phyloP scores from a whole-genome alignment of 2,888 invertebrate genomes.

The Troglohyphantes excavatus region DNA sequence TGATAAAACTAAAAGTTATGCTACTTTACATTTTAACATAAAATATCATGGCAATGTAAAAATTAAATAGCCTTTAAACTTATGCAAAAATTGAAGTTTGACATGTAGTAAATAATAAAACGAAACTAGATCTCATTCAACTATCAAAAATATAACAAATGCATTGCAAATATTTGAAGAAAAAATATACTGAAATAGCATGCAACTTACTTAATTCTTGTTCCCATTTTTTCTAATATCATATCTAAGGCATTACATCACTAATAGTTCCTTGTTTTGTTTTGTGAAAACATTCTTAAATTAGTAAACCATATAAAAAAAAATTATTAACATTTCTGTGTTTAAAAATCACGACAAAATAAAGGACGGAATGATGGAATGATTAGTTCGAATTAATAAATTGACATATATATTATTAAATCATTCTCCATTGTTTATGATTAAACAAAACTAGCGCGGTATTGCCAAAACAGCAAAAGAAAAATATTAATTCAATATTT shows the following conservation, averaged over 20 bases:
- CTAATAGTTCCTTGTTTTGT: not conserved
- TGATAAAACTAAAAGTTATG: no score
- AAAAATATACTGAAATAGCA: not conserved
- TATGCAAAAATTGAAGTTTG: not conserved
- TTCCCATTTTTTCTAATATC: conserved; percentile 57
- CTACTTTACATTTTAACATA: no score
- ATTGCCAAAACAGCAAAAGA: conserved; percentile 43
- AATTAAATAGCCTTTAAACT: no score
- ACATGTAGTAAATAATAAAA: not conserved
- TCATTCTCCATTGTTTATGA: conserved; percentile 51
- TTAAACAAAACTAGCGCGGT: conserved; percentile 33
- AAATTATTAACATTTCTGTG: not conserved
- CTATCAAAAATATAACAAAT: no score
- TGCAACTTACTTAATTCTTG: conserved; percentile 68
- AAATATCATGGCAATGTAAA: no score
- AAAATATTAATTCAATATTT: not conserved
- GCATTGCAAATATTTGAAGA: not conserved
- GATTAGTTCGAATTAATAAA: not conserved
- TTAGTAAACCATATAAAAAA: not conserved
- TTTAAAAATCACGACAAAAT: not conserved
- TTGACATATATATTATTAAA: conserved; percentile 30
- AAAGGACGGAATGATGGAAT: conserved; percentile 38
- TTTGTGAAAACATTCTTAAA: conserved; percentile 5
- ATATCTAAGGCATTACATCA: not conserved
- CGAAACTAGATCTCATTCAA: no score